phyloP scores from a whole-genome alignment of 2,888 invertebrate species.

The Pardosa pseudoannulata region DNA sequence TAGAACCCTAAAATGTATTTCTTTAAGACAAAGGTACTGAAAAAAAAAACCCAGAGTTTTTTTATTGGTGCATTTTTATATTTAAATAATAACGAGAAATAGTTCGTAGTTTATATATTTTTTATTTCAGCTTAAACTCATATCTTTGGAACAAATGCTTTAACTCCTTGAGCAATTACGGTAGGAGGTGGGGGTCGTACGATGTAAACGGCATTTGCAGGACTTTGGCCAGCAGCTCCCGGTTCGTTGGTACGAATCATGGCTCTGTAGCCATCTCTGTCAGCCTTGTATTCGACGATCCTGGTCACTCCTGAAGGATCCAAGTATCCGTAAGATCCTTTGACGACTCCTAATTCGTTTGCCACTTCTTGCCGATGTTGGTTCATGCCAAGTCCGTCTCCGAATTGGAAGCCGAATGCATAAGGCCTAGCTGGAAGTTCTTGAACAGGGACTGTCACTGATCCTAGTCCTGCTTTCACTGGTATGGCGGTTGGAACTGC shows the following conservation, averaged over 20 bases:
- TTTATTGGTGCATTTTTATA: too few species aligned
- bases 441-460: too few species aligned
- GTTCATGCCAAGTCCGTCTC: conserved; percentile 29
- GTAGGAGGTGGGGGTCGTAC: conserved; percentile 25
- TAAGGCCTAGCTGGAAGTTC: conserved; percentile 49
- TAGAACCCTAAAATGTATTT: too few species aligned
- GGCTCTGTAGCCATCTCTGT: conserved; percentile 19
- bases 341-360: not conserved
- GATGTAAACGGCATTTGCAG: conserved; percentile 26
- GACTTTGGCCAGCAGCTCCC: not conserved
- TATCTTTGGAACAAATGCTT: conserved; percentile 16
- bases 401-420: conserved; percentile 48
- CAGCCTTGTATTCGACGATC: conserved; percentile 34
- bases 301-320: conserved; percentile 26
- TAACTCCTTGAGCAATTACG: conserved; percentile 28
- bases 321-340: conserved; percentile 19
- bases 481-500: too few species aligned
- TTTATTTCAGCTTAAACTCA: too few species aligned
- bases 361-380: conserved; percentile 25
- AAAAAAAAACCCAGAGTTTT: too few species aligned
- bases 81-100: too few species aligned
- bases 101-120: too few species aligned
- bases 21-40: too few species aligned
- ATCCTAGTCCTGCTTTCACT: too few species aligned
- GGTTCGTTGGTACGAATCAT: conserved; percentile 35